Percentiles rank a stretch among this genome's conserved stretches.
Conservation (phyloP, 2,113 vertebrate genomes). For the Terrapene triunguis region DNA sequence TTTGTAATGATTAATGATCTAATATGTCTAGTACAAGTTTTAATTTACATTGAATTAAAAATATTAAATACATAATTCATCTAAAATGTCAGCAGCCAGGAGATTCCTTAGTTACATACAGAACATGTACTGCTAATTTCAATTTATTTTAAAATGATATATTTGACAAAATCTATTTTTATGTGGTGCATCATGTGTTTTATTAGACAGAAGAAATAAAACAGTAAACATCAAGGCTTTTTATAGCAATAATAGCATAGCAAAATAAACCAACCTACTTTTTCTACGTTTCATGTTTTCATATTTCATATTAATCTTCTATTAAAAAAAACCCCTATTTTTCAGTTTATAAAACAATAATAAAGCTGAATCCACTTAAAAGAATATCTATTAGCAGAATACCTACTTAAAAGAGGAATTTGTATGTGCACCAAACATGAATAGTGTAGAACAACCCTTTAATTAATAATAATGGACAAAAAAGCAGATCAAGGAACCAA, state of each 20-base stretch:
- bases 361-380: background rate
- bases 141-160: background rate
- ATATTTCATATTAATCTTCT: background rate
- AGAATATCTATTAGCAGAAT: background rate
- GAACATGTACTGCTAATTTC: background rate
- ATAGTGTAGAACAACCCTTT: background rate
- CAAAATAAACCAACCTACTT: background rate
- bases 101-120: background rate
- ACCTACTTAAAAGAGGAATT: background rate
- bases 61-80: constrained; percentile 4
- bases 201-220: background rate
- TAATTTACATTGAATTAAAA: constrained; percentile 16
- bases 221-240: background rate
- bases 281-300: background rate
- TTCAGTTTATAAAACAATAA: background rate
- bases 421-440: background rate
- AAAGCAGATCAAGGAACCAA: background rate
- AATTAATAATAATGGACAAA: background rate
- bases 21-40: constrained; percentile 3
- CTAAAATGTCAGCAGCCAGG: background rate
- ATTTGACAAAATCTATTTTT: background rate
- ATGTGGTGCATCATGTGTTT: background rate
- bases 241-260: background rate
- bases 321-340: background rate
- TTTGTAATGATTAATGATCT: background rate